Evolutionary conservation across 2,888 invertebrate genomes (phyloP), one percentile per base, ranked within the genome.

Genomic region (Dryococelus australis): DNA sequence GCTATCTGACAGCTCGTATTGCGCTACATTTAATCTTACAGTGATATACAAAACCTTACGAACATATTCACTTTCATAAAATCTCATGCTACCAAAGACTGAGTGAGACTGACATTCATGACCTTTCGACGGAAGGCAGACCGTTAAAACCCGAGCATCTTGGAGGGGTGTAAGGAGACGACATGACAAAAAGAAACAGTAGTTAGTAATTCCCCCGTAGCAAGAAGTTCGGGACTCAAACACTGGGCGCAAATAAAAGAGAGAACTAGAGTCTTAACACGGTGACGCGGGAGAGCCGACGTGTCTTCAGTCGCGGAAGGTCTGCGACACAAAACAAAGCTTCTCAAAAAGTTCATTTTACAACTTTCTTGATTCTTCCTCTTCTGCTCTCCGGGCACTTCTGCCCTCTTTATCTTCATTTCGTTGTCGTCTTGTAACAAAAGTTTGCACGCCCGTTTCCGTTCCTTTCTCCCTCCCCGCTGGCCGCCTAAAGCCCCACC

Each of bases 351-450:
- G 65, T 65, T 65, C 65, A 20, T 65, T 65, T 65, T 65, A 65
- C 65, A 65, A 65, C 65, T 65, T 65, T 65, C 65, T 65, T 65
- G 65, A 65, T 65, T 65, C 65, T 24, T 65, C n/a, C 65, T 65
- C 65, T 65, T 65, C 65, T 65, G 65, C 65, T 65, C 65, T 65
- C n/a, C 65, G 65, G 6, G 65, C 65, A 65, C 65, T 65, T 65
- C 83, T 35, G 83, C 83, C 83, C 27, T 83, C 83, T 83, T 83
- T 83, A 83, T 83, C 83, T 83, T 83, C 83, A 83, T 83, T 83
- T 83, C 83, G 83, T 83, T 83, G 83, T 83, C 83, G 83, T 24
- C 83, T 83, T 83, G 83, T 83, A 83, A 83, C 83, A 83, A 83
- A 83, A 83, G 83, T 83, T 83, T 35, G 27, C 65, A 65, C 65